These are phyloP conservation scores for Colletes collaris DNA, from an alignment of 2,888 invertebrate genomes.

Conservation along the genomic window DNA sequence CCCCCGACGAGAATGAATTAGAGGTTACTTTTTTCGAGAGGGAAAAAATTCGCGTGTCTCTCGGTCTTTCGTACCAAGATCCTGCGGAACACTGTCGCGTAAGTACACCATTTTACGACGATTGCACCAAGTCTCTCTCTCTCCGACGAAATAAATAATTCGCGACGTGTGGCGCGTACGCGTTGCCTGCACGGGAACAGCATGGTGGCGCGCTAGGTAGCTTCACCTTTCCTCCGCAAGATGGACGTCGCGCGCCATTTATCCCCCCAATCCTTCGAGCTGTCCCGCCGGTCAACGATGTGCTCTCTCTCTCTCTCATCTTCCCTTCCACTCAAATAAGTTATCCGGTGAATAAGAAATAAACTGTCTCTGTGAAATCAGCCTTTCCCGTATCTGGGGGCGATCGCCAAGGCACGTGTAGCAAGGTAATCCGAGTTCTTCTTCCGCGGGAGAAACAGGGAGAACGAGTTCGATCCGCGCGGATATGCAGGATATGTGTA, in stretches of 20 bases:
- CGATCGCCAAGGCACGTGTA: conserved; percentile 64
- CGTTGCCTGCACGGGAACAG: conserved; percentile 5
- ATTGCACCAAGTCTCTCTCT: conserved; percentile 25
- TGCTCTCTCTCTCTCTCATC: background rate
- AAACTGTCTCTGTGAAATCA: conserved; percentile 60
- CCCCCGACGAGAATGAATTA: background rate
- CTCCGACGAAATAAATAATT: conserved; percentile 41
- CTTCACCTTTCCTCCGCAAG: background rate
- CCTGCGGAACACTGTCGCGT: conserved; percentile 65
- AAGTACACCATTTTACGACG: conserved; percentile 57
- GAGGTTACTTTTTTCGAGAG: background rate
- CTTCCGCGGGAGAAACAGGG: conserved; percentile 29
- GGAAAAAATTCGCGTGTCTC: conserved; percentile 17
- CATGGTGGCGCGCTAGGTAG: background rate
- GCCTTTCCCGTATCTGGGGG: conserved; percentile 53
- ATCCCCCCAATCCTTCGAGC: background rate
- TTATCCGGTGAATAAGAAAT: conserved; percentile 51
- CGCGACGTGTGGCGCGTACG: conserved; percentile 1
- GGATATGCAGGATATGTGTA: conserved; percentile 63
- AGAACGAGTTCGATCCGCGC: conserved; percentile 42
- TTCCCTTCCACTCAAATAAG: conserved; percentile 38
- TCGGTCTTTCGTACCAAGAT: conserved; percentile 32
- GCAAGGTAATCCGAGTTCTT: conserved; percentile 49
- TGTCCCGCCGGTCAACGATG: background rate
- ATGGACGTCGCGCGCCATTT: background rate